A percentile compares a stretch with the other conserved stretches of the same genome.
Evolutionary conservation across 2,113 vertebrate genomes (phyloP).

Genomic region (Chamaetylas fuelleborni): DNA sequence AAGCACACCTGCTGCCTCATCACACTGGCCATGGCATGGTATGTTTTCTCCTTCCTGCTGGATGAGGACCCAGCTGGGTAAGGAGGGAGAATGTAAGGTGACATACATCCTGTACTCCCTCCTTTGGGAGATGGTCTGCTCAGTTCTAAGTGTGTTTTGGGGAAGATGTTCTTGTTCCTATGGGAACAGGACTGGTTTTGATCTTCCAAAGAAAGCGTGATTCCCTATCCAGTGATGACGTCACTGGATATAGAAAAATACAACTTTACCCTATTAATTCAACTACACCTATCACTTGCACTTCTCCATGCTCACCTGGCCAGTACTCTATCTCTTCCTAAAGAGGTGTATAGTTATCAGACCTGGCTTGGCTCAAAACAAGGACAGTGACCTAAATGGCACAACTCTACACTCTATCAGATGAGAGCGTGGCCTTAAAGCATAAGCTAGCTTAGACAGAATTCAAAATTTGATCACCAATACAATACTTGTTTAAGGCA

Average conservation of each 20-base stretch:
- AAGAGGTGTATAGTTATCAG: background rate
- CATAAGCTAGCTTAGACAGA: background rate
- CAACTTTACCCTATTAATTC: background rate
- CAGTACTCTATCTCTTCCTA: background rate
- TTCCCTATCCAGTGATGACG: background rate
- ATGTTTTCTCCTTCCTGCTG: background rate
- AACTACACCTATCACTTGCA: background rate
- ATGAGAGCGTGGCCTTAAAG: background rate
- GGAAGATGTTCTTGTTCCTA: background rate
- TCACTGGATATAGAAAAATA: background rate
- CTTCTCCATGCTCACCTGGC: no score
- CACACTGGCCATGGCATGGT: accelerated
- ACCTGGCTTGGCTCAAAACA: background rate
- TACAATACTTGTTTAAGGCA: background rate
- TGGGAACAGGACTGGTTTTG: background rate
- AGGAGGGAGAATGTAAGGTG: background rate
- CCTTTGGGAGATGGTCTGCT: background rate
- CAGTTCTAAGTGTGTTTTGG: background rate
- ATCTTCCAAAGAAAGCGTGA: background rate
- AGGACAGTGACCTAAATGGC: background rate
- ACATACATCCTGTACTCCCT: background rate
- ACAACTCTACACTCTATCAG: background rate
- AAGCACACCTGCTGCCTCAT: background rate
- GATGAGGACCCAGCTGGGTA: background rate
- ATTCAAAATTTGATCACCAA: background rate